Base-by-base conservation (phyloP, 2,888 invertebrate genomes). In the Dynastes maya region DNA sequence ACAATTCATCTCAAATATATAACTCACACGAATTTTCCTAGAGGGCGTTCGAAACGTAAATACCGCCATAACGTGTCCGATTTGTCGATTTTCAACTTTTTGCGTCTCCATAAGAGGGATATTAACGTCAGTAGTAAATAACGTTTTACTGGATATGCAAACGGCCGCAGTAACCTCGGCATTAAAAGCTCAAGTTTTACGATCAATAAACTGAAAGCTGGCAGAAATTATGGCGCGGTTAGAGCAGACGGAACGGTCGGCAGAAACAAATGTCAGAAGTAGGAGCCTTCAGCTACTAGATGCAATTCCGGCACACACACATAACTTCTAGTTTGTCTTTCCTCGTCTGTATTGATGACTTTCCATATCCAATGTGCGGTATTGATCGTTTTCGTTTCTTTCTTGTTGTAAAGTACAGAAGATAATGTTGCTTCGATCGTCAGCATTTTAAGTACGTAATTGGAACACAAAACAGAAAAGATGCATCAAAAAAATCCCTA, bases 171-270 rank as follows among this genome's bases (percentile, higher is more conserved):
- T 74, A 74, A 74, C 72, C 72, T 74, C 61, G 61, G 61, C 72
- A 74, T 74, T 74, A 74, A 74, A 74, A 74, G 72, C 72, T 58
- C 61, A 45, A 74, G 27, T 74, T 74, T 74, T 74, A 74, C 72
- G 72, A 74, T 74, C 72, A 61, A 74, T 74, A 74, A 74, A 74
- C 32, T 74, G 61, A 74, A 74, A 74, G 61, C 72, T 55, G 45
- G 22, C 63, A 61, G 72, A 74, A 74, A 74, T 74, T 74, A 74
- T 63, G 22, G 61, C 72, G 61, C 61, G 61, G 72, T 74, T 61
- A 45, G 61, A 55, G 27, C 8, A 63, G 63, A 32, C 29, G 63
- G 37, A 5, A 22, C 51, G 53, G 55, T 22, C 16, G 55, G 22
- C 55, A 16, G 55, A 58, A 58, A 58, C 55, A 58, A 58, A 58